Evolutionary conservation across 2,888 invertebrate genomes (phyloP), one percentile per base, ranked within the genome.

Genomic region (Cybosia mesomella): DNA sequence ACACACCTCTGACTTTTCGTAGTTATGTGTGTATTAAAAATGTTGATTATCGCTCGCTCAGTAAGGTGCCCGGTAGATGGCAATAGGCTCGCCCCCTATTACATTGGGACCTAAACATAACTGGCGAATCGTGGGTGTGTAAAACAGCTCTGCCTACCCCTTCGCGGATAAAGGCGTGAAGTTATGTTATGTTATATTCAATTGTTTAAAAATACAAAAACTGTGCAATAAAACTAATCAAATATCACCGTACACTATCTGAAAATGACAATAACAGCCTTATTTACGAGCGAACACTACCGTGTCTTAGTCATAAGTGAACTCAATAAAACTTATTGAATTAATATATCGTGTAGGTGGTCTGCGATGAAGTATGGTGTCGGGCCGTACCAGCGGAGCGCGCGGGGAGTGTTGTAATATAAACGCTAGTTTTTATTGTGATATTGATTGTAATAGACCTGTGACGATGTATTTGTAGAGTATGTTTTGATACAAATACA

Each of bases 291-390:
- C 65, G 63, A 71, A 75, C 73, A 77, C 76, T 57, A 80, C 70
- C 67, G 55, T 59, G 22, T 24, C 58, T 64, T 66, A 78, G 61
- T 68, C 64, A 65, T 70, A 71, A 76, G 81, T 72, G 70, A 68
- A 65, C 63, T 76, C 73, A 74, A 70, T 75, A 73, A 75, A 78
- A 78, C 64, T 77, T 82, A 75, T 74, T 66, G 69, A 69, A 75
- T 77, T 75, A 76, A 72, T 64, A 66, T 70, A 64, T 65, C 73
- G 66, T 72, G 73, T 61, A 67, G 71, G 22, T 77, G 74, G 59
- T 79, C 80, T 79, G 70, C 28, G 32, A 75, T 83, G 81, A 83
- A 79, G 83, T 85, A 90, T 90, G 90, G 89, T 89, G 89, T 86
- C 89, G 80, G 83, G 4, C 74, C 71, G 90, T 87, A 85, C 85